A percentile compares a stretch with the other conserved stretches of the same genome.
These are phyloP conservation scores for Plutella xylostella DNA, from an alignment of 2,888 invertebrate species.

Conservation along the genomic window DNA sequence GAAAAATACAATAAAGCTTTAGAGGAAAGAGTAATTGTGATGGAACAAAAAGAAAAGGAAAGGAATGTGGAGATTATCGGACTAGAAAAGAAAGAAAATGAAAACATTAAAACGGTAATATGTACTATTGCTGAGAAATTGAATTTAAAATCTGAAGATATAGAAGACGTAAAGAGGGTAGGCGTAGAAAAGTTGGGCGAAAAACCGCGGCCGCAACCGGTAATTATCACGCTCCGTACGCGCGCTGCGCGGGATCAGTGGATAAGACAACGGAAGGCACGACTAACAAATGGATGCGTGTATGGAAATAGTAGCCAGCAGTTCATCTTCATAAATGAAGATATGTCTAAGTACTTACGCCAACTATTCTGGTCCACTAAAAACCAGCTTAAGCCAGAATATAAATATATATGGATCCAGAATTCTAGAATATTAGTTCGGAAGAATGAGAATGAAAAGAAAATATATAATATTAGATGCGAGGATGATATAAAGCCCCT, in stretches of 20 bases:
- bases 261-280: slow-evolving; percentile 5
- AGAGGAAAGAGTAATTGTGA: slow-evolving; percentile 11
- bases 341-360: slow-evolving; percentile 1
- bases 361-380: slow-evolving; percentile 4
- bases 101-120: neutral
- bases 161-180: slow-evolving; percentile 15
- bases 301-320: slow-evolving; percentile 2
- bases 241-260: slow-evolving; percentile 9
- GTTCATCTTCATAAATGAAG: slow-evolving; percentile 6
- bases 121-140: neutral
- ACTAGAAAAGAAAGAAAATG: neutral
- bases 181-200: slow-evolving; percentile 11
- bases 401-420: slow-evolving; percentile 14
- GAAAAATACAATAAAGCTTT: slow-evolving; percentile 14
- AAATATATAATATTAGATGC: slow-evolving; percentile 9
- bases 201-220: slow-evolving; percentile 1
- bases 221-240: slow-evolving; percentile 10
- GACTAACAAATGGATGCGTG: slow-evolving; percentile 2
- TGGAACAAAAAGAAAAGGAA: slow-evolving; percentile 12
- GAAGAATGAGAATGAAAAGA: slow-evolving; percentile 12
- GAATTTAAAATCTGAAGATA: slow-evolving; percentile 9
- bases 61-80: slow-evolving; percentile 3
- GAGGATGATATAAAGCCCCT: neutral
- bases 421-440: slow-evolving; percentile 11
- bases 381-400: slow-evolving; percentile 7